Base-by-base conservation (phyloP, 2,797 vertebrate genomes). In the Melanotaenia parkinsoni region DNA sequence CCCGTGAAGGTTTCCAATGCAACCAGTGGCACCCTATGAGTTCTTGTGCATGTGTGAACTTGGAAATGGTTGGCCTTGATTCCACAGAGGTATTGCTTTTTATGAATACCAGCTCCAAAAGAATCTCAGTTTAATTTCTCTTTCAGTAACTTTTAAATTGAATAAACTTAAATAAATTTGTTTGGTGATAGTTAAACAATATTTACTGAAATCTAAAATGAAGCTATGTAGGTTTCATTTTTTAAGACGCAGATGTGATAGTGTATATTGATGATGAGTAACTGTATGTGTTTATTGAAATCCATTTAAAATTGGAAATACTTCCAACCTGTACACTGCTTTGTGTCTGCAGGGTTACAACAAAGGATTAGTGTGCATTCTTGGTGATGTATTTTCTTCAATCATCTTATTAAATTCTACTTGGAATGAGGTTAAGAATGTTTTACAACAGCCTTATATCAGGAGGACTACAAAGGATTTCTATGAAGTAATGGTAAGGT, bases 1-100 rank as follows among this genome's bases (percentile, higher is more conserved):
- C 61, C 67, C 32, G 45, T 59, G 66, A 72, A 69, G 59, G 59
- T 83, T 73, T 61, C 54, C 63, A 35, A 81, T 68, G 85, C 83
- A 80, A 76, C 76, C 75, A 79, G 80, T 68, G 13, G 43, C 33
- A 60, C 26, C 51, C n/a, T 5, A 9, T 20, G 9, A 43, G 58
- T 32, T 43, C 13, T 37, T 26, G 33, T 67, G 76, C 54, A 40
- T 12, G 28, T 54, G 22, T 37, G 22, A 60, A 37, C 56, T 83
- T 65, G 28, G 58, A 54, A 60, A 47, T 26, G n/a, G 12, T 71
- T 59, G 58, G 26, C 26, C 24, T 60, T 5, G 35, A n/a, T 32
- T 37, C 20, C 47, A 24, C 18, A 35, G 32, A 10, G 35, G 32
- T 20, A 38, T 38, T 38, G 12, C 37, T 11, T 38, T 38, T 38